A percentile compares a stretch with the other conserved stretches of the same genome.
These are phyloP conservation scores for Oikopleura albicans DNA, from an alignment of 23 tunicate genomes.

Conservation along the genomic window DNA sequence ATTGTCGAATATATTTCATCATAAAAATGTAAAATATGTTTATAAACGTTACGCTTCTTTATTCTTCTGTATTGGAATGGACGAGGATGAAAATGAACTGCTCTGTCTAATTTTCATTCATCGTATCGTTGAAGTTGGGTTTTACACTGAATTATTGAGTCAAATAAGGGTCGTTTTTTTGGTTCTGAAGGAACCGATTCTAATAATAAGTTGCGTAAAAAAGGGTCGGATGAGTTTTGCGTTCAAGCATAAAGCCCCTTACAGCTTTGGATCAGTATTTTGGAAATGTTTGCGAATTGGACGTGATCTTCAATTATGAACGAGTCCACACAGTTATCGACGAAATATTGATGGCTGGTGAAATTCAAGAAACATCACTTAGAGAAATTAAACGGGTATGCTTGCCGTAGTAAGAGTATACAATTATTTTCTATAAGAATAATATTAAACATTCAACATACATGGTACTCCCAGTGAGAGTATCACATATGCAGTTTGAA, in stretches of 20 bases:
- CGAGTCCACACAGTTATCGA: background rate
- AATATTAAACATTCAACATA: too few relatives aligned
- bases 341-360: background rate
- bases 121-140: background rate
- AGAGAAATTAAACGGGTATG: background rate
- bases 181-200: too few relatives aligned
- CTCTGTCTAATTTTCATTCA: background rate
- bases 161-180: too few relatives aligned
- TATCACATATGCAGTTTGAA: too few relatives aligned
- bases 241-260: background rate
- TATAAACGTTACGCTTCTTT: background rate
- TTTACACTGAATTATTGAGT: too few relatives aligned
- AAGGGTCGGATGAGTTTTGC: too few relatives aligned
- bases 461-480: too few relatives aligned
- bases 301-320: background rate
- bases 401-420: too few relatives aligned
- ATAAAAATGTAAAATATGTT: background rate
- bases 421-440: too few relatives aligned
- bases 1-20: background rate
- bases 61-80: background rate
- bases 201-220: too few relatives aligned
- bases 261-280: background rate
- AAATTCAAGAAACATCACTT: background rate
- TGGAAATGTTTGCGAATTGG: background rate
- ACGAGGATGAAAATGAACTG: background rate